A percentile compares a stretch with the other conserved stretches of the same genome.
These are phyloP conservation scores for Toxonevra muliebris DNA, from an alignment of 2,888 invertebrate genomes.

Conservation along the genomic window DNA sequence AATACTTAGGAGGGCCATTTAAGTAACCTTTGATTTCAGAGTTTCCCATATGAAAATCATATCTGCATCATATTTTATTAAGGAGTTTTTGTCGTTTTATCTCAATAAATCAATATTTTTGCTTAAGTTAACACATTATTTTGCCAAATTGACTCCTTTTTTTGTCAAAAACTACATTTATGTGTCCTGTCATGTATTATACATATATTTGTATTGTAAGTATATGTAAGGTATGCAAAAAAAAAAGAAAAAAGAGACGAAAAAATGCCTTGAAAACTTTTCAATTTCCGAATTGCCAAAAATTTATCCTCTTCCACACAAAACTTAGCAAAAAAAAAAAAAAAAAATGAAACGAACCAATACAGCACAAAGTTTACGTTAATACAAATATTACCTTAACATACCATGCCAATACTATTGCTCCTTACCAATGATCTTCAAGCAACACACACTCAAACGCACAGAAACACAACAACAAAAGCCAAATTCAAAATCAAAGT, in stretches of 20 bases:
- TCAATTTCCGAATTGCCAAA: constrained; percentile 28
- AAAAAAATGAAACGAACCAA: constrained; percentile 7
- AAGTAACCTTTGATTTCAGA: too few species aligned
- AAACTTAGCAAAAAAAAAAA: background rate
- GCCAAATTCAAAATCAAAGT: background rate
- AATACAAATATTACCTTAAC: constrained; percentile 25
- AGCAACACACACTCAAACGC: background rate
- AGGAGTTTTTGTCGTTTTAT: too few species aligned
- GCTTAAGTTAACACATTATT: constrained; percentile 21
- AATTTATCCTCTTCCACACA: constrained; percentile 6
- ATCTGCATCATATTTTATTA: too few species aligned
- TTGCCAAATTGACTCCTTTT: constrained; percentile 24
- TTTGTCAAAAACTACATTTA: background rate
- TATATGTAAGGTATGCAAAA: background rate
- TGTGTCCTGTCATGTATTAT: background rate
- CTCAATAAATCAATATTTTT: too few species aligned
- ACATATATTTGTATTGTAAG: background rate
- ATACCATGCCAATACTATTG: constrained; percentile 12
- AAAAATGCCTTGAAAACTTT: constrained; percentile 16
- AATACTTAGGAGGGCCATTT: too few species aligned
- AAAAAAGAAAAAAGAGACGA: background rate
- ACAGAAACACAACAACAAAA: background rate
- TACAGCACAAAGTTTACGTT: constrained; percentile 27
- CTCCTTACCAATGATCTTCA: background rate
- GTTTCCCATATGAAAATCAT: too few species aligned